A percentile compares a stretch with the other conserved stretches of the same genome.
Conservation (phyloP, 2,113 vertebrate species). For the Paraplagusia blochii region DNA sequence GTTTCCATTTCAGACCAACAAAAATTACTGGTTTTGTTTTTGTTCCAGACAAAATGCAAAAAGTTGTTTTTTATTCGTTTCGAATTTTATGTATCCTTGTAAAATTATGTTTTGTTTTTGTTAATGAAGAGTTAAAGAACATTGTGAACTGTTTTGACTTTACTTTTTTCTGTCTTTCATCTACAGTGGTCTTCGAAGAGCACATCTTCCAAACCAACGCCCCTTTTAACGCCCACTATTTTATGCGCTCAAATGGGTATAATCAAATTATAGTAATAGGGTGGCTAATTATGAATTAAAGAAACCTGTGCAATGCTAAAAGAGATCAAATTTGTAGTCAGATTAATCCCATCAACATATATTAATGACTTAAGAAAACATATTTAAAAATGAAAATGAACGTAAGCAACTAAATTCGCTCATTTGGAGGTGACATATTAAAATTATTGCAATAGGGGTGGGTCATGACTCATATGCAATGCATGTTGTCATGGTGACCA, state of each 20-base stretch:
- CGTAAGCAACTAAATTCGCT: slow-evolving; percentile 53
- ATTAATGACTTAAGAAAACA: slow-evolving; percentile 28
- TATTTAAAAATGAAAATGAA: slow-evolving; percentile 54
- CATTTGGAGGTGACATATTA: slow-evolving; percentile 63
- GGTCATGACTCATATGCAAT: slow-evolving; percentile 84
- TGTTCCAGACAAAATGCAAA: too few species aligned
- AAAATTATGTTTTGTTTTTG: slow-evolving; percentile 33
- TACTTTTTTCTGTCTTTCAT: slow-evolving; percentile 46
- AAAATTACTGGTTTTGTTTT: too few species aligned
- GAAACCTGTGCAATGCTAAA: too few species aligned
- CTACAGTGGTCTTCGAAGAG: slow-evolving; percentile 40
- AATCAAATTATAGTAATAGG: too few species aligned
- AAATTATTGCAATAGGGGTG: slow-evolving; percentile 71
- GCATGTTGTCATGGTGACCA: slow-evolving; percentile 83
- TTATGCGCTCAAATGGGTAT: slow-evolving; percentile 9
- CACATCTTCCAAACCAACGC: slow-evolving; percentile 4
- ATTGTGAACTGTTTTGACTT: slow-evolving; percentile 55
- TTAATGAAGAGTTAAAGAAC: slow-evolving; percentile 38
- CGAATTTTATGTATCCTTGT: too few species aligned
- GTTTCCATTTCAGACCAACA: too few species aligned
- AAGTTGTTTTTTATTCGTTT: too few species aligned
- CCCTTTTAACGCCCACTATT: slow-evolving; percentile 8
- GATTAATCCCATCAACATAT: too few species aligned
- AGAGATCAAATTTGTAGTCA: too few species aligned
- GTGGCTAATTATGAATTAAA: too few species aligned